A percentile compares a stretch with the other conserved stretches of the same genome.
phyloP scores from a whole-genome alignment of 2,113 vertebrate genomes.

The Entosphenus tridentatus region DNA sequence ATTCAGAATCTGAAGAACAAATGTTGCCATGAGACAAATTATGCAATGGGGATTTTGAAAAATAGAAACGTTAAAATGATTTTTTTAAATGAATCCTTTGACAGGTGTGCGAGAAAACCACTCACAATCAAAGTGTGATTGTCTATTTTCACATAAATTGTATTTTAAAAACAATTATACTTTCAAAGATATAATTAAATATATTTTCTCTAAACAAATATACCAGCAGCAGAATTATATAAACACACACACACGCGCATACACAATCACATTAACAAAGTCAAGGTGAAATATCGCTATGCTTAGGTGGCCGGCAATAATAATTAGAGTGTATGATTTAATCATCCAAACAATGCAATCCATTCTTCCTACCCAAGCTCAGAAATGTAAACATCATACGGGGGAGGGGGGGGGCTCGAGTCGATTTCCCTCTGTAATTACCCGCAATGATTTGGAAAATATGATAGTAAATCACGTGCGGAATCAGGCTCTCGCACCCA shows the following conservation, averaged over 20 bases:
- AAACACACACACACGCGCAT: background rate
- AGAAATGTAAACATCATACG: too few relatives aligned
- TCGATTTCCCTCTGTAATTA: conserved; percentile 90
- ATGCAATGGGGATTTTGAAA: too few relatives aligned
- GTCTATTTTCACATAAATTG: too few relatives aligned
- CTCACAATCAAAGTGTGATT: too few relatives aligned
- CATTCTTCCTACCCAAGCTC: background rate
- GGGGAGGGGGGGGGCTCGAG: too few relatives aligned
- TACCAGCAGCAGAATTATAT: background rate
- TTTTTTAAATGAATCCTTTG: too few relatives aligned
- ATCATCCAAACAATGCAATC: conserved; percentile 1
- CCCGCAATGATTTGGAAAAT: conserved; percentile 99
- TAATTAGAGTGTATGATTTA: conserved; percentile 1
- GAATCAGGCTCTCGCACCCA: conserved; percentile 78
- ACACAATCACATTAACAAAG: background rate
- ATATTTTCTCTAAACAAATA: background rate
- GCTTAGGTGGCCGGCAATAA: background rate
- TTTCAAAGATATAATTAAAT: background rate
- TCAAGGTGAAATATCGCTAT: too few relatives aligned
- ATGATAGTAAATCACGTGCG: conserved; percentile 99
- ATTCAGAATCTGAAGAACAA: too few relatives aligned
- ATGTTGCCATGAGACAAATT: too few relatives aligned
- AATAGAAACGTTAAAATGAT: too few relatives aligned
- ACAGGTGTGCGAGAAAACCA: too few relatives aligned
- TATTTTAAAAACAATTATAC: background rate